A percentile compares a stretch with the other conserved stretches of the same genome.
Evolutionary conservation across 2,888 invertebrate species (phyloP).

Genomic region (Eubasilissa splendida): DNA sequence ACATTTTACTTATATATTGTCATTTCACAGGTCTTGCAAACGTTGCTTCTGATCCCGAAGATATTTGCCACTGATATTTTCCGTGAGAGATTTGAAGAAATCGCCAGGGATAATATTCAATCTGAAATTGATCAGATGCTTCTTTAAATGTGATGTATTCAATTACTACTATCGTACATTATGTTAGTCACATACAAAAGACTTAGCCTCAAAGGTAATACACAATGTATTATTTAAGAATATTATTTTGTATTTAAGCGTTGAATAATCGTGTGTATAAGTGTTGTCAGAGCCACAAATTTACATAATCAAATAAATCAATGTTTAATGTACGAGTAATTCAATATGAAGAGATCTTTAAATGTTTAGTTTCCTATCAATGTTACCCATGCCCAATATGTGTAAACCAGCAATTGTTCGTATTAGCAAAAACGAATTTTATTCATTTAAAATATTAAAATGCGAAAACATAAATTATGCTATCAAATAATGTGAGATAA

Average conservation of each 20-base stretch:
- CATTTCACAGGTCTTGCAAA: slow-evolving; percentile 52
- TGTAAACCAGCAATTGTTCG: no score
- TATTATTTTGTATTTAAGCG: slow-evolving; percentile 3
- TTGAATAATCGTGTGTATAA: slow-evolving; percentile 14
- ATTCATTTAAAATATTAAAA: no score
- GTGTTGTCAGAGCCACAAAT: slow-evolving; percentile 21
- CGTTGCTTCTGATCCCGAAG: slow-evolving; percentile 53
- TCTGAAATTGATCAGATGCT: slow-evolving; percentile 53
- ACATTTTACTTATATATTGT: no score
- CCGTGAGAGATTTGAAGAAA: slow-evolving; percentile 52
- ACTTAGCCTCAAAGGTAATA: slow-evolving; percentile 41
- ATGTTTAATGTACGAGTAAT: no score
- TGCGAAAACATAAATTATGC: no score
- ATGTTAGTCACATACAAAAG: slow-evolving; percentile 32
- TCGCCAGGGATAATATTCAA: slow-evolving; percentile 56
- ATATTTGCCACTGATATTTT: slow-evolving; percentile 54
- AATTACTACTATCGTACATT: slow-evolving; percentile 5
- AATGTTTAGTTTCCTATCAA: no score
- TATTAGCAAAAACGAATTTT: no score
- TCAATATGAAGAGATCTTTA: no score
- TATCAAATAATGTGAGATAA: no score
- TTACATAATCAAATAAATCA: background rate
- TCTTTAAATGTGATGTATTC: slow-evolving; percentile 31
- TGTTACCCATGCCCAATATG: no score
- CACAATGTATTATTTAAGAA: slow-evolving; percentile 21